Evolutionary conservation across 2,113 vertebrate species (phyloP).

Genomic region (Smithornis capensis): DNA sequence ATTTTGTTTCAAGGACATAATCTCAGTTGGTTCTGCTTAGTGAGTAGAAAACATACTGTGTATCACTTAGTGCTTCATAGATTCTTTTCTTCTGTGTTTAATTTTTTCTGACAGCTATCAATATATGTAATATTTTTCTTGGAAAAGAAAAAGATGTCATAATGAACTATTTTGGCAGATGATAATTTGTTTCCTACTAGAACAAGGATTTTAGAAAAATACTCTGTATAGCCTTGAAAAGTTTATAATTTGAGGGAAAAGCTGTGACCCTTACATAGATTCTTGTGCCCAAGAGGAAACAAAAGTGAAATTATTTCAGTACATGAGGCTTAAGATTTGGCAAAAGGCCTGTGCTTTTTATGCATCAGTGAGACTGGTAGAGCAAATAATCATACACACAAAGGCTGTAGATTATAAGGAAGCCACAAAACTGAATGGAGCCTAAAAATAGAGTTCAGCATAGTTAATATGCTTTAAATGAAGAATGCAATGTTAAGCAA

Average conservation of each 20-base stretch:
- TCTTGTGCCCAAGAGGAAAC: constrained; percentile 17
- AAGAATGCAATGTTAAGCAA: constrained; percentile 22
- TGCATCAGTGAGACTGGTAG: constrained; percentile 48
- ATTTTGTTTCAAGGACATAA: neutral
- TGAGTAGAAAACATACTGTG: neutral
- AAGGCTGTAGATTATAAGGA: constrained; percentile 57
- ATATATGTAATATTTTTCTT: neutral
- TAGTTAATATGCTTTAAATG: constrained; percentile 54
- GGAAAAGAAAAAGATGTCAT: neutral
- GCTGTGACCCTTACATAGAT: constrained; percentile 1
- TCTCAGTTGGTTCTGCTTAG: neutral
- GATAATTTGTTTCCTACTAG: neutral
- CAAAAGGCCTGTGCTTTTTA: constrained; percentile 45
- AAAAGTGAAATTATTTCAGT: constrained; percentile 40
- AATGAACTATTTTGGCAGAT: neutral
- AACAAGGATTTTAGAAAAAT: neutral
- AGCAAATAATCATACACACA: constrained; percentile 54
- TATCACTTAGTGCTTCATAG: neutral
- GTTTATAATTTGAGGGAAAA: constrained; percentile 1
- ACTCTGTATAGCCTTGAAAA: neutral
- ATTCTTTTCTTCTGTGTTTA: neutral
- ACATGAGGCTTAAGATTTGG: constrained; percentile 33
- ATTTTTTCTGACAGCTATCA: neutral
- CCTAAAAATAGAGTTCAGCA: constrained; percentile 57
- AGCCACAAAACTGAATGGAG: constrained; percentile 23